phyloP scores from a whole-genome alignment of 2,113 vertebrate genomes.

The Noctilio leporinus region DNA sequence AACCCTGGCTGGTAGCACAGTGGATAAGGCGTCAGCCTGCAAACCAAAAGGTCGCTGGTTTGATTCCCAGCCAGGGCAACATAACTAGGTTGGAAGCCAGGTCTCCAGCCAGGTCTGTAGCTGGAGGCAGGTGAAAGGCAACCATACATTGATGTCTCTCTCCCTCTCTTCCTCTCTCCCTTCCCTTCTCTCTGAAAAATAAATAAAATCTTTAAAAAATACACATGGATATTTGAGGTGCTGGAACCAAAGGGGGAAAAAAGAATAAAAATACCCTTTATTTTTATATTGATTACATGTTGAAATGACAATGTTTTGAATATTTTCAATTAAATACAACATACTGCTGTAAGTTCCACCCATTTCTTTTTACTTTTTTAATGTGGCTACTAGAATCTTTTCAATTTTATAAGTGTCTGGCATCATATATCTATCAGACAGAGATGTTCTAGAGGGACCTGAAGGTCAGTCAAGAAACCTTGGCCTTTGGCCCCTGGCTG shows the following conservation, averaged over 20 bases:
- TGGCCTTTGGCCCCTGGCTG: no score
- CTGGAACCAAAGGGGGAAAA: neutral
- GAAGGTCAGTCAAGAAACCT: neutral
- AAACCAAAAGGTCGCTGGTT: no score
- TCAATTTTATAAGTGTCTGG: neutral
- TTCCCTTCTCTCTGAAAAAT: no score
- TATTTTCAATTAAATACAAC: neutral
- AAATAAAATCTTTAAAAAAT: no score
- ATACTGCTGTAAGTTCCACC: neutral
- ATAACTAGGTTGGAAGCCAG: no score
- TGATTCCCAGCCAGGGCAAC: no score
- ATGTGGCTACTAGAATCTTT: neutral
- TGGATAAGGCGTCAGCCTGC: no score
- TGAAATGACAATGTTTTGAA: neutral
- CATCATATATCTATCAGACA: neutral
- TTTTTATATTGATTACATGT: neutral
- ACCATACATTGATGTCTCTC: no score
- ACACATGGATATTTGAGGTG: neutral
- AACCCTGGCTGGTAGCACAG: no score
- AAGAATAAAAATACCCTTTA: neutral
- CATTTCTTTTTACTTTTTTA: neutral
- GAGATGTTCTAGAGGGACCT: neutral
- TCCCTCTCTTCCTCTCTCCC: no score
- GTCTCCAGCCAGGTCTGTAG: no score
- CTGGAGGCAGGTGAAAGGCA: no score